Evolutionary conservation across 2,888 invertebrate genomes (phyloP), one percentile per base, ranked within the genome.

Genomic region (Cryptocephalus moraei): DNA sequence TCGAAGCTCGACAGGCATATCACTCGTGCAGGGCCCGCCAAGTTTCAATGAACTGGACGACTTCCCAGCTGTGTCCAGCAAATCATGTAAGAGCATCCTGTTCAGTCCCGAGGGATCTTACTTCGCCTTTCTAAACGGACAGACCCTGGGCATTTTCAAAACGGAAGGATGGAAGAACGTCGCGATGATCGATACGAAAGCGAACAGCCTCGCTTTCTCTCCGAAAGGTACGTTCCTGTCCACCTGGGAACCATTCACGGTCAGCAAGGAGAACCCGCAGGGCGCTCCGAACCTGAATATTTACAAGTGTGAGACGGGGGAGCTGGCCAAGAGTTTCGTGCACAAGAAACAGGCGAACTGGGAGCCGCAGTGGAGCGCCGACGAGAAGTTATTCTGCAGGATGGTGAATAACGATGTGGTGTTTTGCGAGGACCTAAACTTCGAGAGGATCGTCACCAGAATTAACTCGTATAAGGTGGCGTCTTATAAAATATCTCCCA

Each of bases 341-440:
- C 90, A 91, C 61, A 92, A 90, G 66, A 86, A 85, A 68, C 88
- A 89, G 72, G 75, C 74, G 49, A 85, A 84, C 65, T 93, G 93
- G 83, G 84, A 87, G 65, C 88, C 87, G 9, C 82, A 84, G 55
- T 91, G 90, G 88, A 83, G 87, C 55, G 74, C 77, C n/a, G 89
- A 91, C 69, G 91, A 91, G 66, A 81, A 82, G 57, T 66, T 90
- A 41, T 84, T 84, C 68, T 81, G 83, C 3, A 72, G 87, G 46
- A 80, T 86, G 65, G 74, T 85, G 31, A 91, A 88, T 66, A 86
- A 82, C 58, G 88, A 90, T 62, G 80, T 95, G 4, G 73, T 86
- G 41, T 85, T 96, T 63, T 92, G 87, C 71, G 89, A 91, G 67
- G 78, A 86, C 66, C 80, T 75, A 9, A 74, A 79, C 62, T 78